These are phyloP conservation scores for Nasonovia ribisnigri DNA, from an alignment of 2,888 invertebrate species.

Conservation along the genomic window DNA sequence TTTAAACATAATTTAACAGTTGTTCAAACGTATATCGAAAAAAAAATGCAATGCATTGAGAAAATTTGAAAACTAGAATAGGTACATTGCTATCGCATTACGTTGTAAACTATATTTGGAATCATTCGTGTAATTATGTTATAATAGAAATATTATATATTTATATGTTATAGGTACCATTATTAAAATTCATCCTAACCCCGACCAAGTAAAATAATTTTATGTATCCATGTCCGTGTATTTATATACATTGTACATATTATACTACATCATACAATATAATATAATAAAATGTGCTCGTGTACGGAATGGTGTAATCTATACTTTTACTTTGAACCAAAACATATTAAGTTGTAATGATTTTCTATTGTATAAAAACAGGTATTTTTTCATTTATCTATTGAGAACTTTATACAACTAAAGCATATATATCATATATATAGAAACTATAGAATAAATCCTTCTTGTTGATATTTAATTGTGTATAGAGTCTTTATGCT, in stretches of 20 bases:
- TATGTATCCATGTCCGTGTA: background rate
- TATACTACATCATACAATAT: background rate
- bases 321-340: background rate
- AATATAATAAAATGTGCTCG: background rate
- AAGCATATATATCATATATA: no score
- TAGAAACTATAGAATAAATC: background rate
- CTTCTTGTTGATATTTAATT: constrained; percentile 49
- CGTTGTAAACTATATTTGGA: background rate
- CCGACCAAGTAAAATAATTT: background rate
- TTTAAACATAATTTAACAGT: constrained; percentile 21
- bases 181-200: background rate
- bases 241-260: background rate
- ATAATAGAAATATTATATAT: background rate
- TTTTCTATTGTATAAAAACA: constrained; percentile 8
- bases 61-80: background rate
- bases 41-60: background rate
- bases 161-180: background rate
- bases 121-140: background rate
- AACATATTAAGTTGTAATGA: background rate
- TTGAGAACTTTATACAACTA: constrained; percentile 3
- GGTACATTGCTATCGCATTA: background rate
- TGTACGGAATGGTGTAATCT: background rate
- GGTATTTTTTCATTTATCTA: constrained; percentile 12
- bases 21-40: constrained; percentile 45
- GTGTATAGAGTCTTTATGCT: constrained; percentile 31